Evolutionary conservation across 2,888 invertebrate species (phyloP).

Genomic region (Neuroscelio doddi): DNA sequence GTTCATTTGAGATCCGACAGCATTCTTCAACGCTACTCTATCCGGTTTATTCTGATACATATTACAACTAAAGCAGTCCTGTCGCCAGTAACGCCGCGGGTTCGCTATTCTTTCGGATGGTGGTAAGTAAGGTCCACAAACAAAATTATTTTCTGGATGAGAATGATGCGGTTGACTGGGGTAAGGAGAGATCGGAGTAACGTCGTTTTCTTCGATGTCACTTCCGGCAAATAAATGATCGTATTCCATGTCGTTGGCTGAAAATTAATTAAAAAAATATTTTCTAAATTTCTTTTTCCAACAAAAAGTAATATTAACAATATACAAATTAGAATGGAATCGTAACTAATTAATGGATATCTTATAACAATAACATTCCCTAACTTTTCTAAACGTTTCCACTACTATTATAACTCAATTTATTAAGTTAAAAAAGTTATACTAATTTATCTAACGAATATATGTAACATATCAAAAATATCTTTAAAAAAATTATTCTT

Average conservation of each 20-base stretch:
- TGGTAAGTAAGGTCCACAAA: conserved; percentile 55
- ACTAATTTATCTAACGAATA: too few species aligned
- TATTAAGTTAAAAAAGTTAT: too few species aligned
- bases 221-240: conserved; percentile 79
- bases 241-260: conserved; percentile 78
- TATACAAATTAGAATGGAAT: too few species aligned
- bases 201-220: conserved; percentile 76
- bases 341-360: too few species aligned
- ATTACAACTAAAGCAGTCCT: conserved; percentile 53
- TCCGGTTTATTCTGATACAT: conserved; percentile 57
- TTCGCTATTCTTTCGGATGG: conserved; percentile 47
- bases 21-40: conserved; percentile 33
- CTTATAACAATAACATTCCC: too few species aligned
- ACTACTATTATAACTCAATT: too few species aligned
- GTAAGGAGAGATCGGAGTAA: conserved; percentile 58
- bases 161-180: conserved; percentile 54
- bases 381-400: too few species aligned
- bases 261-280: too few species aligned
- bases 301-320: too few species aligned
- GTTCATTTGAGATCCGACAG: conserved; percentile 19
- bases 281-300: too few species aligned
- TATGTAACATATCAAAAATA: neutral
- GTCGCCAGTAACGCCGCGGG: conserved; percentile 52
- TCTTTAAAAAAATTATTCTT: neutral
- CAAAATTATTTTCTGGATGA: conserved; percentile 52